Evolutionary conservation across 2,888 invertebrate genomes (phyloP).

Genomic region (Anagyrus pseudococci): DNA sequence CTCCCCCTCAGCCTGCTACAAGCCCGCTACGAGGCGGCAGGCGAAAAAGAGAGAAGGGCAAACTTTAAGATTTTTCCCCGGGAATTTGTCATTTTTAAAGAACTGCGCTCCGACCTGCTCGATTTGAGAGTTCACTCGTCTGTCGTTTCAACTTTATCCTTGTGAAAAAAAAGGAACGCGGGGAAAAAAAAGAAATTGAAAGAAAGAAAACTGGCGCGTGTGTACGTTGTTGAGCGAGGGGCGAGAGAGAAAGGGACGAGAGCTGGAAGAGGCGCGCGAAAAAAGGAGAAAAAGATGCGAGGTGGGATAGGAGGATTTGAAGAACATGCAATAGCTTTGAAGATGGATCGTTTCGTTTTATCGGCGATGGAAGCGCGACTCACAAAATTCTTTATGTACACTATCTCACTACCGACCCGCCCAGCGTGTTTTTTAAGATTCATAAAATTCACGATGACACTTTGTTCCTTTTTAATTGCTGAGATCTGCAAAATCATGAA

Average conservation of each 20-base stretch:
- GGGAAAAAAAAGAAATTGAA: constrained; percentile 24
- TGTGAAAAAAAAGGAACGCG: no score
- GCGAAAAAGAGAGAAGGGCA: background rate
- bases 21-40: no score
- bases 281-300: constrained; percentile 4
- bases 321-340: constrained; percentile 20
- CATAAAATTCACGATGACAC: constrained; percentile 6
- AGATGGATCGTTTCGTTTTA: constrained; percentile 32
- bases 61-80: constrained; percentile 21
- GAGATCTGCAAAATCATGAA: background rate
- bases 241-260: no score
- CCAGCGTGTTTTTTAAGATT: constrained; percentile 18
- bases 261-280: background rate
- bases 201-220: no score
- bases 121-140: constrained; percentile 25
- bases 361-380: constrained; percentile 18
- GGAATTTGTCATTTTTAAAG: constrained; percentile 34
- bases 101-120: constrained; percentile 3
- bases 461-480: constrained; percentile 6
- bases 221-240: no score
- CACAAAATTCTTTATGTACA: constrained; percentile 7
- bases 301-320: constrained; percentile 11
- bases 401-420: constrained; percentile 8
- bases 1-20: no score
- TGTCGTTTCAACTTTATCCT: constrained; percentile 27